Evolutionary conservation across 1,140 invertebrate species (phyloP).

Genomic region (Zaprionus vittiger): DNA sequence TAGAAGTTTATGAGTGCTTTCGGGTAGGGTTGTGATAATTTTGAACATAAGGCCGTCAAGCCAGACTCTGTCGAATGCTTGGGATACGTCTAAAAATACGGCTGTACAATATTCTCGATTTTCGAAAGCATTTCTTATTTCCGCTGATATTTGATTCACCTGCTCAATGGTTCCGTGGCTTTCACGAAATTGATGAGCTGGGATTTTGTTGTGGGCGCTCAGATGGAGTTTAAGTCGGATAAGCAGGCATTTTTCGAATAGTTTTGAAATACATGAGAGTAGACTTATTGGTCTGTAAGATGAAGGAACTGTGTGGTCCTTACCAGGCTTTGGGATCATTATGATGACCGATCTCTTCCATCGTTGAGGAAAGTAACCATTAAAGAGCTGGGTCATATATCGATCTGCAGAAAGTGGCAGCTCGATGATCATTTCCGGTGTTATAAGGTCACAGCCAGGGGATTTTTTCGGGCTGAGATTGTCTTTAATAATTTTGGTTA

Average conservation of each 20-base stretch:
- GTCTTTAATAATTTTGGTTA: neutral
- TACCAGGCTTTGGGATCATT: slow-evolving; percentile 5
- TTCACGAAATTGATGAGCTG: too few relatives aligned
- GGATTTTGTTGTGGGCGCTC: too few relatives aligned
- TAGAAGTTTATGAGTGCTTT: neutral
- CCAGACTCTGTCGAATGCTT: too few relatives aligned
- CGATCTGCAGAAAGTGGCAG: neutral
- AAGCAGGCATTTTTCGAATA: neutral
- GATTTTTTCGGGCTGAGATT: neutral
- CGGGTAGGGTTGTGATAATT: neutral
- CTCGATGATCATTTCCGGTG: neutral
- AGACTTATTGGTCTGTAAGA: neutral
- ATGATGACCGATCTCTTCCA: neutral
- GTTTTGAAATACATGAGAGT: neutral
- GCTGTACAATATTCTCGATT: neutral
- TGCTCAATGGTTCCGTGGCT: too few relatives aligned
- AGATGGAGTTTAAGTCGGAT: neutral
- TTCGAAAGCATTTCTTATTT: slow-evolving; percentile 4
- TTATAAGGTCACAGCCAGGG: neutral
- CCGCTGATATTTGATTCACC: neutral
- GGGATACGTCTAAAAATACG: too few relatives aligned
- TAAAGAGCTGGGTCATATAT: too few relatives aligned
- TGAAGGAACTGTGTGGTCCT: neutral
- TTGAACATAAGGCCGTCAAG: neutral
- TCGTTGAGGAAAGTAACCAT: neutral